These are phyloP conservation scores for Odiellus spinosus DNA, from an alignment of 2,888 invertebrate genomes.

Conservation along the genomic window DNA sequence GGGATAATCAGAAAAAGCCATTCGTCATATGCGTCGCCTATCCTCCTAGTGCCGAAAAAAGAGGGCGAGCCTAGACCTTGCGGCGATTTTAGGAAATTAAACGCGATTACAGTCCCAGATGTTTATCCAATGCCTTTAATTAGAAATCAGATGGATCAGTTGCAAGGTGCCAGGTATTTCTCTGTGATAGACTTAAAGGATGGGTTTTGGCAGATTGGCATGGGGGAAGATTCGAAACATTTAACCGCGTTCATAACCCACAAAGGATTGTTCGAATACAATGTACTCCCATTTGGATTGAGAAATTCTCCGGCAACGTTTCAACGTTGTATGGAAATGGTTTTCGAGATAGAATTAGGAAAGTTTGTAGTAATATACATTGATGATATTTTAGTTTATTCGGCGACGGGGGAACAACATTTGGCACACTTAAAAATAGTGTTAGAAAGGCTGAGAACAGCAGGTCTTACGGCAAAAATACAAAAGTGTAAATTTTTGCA, in stretches of 20 bases:
- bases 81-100: no score
- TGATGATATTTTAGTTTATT: slow-evolving; percentile 20
- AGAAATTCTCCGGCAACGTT: slow-evolving; percentile 20
- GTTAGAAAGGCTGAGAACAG: slow-evolving; percentile 13
- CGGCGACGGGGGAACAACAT: slow-evolving; percentile 16
- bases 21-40: no score
- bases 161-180: no score
- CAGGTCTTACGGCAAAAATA: slow-evolving; percentile 17
- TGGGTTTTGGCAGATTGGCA: no score
- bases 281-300: slow-evolving; percentile 22
- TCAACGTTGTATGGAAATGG: slow-evolving; percentile 20
- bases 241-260: slow-evolving; percentile 20
- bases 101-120: no score
- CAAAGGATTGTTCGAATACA: slow-evolving; percentile 21
- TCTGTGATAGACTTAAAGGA: no score
- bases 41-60: no score
- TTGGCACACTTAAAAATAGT: slow-evolving; percentile 9
- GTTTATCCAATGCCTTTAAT: no score
- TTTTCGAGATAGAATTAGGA: slow-evolving; percentile 15
- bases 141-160: no score
- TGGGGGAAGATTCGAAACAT: no score
- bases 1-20: no score
- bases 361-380: slow-evolving; percentile 17
- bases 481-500: slow-evolving; percentile 18
- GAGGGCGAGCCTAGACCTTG: no score